Conservation (phyloP, 2,797 vertebrate species). For the Potorous gilbertii region DNA sequence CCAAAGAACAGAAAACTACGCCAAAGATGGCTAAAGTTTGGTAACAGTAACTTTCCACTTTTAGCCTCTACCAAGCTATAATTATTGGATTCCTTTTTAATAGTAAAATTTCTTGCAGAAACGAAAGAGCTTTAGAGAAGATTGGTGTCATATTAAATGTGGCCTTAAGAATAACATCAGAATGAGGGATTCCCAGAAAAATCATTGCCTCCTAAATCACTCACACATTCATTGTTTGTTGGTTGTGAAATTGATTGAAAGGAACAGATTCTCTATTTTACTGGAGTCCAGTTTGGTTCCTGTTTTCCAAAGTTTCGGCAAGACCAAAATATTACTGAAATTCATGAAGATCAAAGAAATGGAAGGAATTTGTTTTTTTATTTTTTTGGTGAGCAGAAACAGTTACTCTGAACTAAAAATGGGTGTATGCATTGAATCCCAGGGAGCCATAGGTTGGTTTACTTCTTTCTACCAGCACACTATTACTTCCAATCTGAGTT, state of each 20-base stretch:
- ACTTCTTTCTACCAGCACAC: neutral
- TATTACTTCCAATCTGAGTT: neutral
- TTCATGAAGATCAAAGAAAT: conserved; percentile 32
- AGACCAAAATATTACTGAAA: neutral
- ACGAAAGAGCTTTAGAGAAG: conserved; percentile 14
- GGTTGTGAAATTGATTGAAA: conserved; percentile 12
- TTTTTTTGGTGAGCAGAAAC: neutral
- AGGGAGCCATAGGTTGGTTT: neutral
- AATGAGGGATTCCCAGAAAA: conserved; percentile 29
- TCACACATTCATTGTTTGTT: conserved; percentile 1
- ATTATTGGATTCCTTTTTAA: conserved; percentile 46
- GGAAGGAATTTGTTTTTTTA: neutral
- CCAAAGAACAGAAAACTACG: neutral
- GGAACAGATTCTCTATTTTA: conserved; percentile 48
- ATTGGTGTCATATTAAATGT: conserved; percentile 27
- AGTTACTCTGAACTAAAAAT: neutral
- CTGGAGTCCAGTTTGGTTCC: conserved; percentile 10
- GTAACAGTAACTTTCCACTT: neutral
- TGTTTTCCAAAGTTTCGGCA: neutral
- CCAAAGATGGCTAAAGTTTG: neutral
- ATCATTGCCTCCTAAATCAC: conserved; percentile 20
- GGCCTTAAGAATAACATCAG: neutral
- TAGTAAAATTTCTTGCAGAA: conserved; percentile 42
- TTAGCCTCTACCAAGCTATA: neutral
- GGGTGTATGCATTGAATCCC: neutral